A percentile compares a stretch with the other conserved stretches of the same genome.
phyloP scores from a whole-genome alignment of 2,888 invertebrate genomes.

The Temnothorax unifasciatus region DNA sequence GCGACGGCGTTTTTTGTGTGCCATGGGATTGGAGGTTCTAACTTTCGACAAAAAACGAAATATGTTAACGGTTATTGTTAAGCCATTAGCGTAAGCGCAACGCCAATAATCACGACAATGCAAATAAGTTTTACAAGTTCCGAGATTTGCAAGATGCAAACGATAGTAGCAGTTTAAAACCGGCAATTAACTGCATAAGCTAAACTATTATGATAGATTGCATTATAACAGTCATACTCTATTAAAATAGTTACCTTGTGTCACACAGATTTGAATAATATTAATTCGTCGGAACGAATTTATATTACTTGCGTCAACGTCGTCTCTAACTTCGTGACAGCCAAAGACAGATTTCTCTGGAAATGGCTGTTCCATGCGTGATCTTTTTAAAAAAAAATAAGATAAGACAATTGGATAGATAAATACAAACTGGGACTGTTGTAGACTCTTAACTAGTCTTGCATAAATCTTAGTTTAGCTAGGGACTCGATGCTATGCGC shows the following conservation, averaged over 20 bases:
- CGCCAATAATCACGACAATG: constrained; percentile 8
- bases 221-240: neutral
- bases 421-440: neutral
- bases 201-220: neutral
- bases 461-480: constrained; percentile 8
- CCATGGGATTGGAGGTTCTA: constrained; percentile 95
- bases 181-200: neutral
- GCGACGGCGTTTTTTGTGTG: constrained; percentile 96
- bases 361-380: neutral
- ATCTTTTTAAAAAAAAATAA: neutral
- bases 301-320: neutral
- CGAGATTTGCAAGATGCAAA: neutral
- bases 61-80: constrained; percentile 20
- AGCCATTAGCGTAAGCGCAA: neutral
- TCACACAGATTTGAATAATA: constrained; percentile 1
- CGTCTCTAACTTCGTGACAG: neutral
- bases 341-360: neutral
- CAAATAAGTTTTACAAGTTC: constrained; percentile 23
- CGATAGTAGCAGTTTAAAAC: neutral
- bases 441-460: constrained; percentile 26
- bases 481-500: neutral
- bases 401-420: neutral
- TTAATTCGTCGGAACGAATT: neutral
- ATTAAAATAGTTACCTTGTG: neutral
- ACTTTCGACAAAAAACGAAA: constrained; percentile 56